phyloP scores from a whole-genome alignment of 2,888 invertebrate species.

The Colostygia pectinataria region DNA sequence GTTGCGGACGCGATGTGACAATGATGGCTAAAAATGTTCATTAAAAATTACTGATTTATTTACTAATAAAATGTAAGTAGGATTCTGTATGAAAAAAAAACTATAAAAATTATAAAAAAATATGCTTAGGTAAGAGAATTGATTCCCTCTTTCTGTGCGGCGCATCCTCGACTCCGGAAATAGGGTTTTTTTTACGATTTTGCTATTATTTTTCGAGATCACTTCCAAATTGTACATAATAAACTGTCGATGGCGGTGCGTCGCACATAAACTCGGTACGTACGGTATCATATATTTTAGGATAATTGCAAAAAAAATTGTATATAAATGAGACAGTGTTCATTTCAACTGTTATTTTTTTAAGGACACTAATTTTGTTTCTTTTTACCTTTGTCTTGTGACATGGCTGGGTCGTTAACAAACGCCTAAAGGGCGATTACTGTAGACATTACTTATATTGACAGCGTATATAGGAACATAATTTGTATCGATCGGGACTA shows the following conservation, averaged over 20 bases:
- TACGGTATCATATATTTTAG: conserved; percentile 58
- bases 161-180: conserved; percentile 31
- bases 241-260: conserved; percentile 27
- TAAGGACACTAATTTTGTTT: conserved; percentile 61
- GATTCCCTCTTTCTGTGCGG: conserved; percentile 32
- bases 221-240: conserved; percentile 37
- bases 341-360: conserved; percentile 77
- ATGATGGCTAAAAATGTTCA: conserved; percentile 35
- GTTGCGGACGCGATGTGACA: conserved; percentile 25
- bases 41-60: conserved; percentile 39
- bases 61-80: conserved; percentile 42
- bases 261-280: conserved; percentile 44
- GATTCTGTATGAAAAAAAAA: conserved; percentile 44
- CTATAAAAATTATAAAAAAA: conserved; percentile 42
- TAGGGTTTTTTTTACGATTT: conserved; percentile 33
- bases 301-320: conserved; percentile 57
- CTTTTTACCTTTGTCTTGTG: conserved; percentile 49
- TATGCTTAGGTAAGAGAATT: conserved; percentile 39
- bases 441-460: no score
- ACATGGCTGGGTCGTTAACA: conserved; percentile 31
- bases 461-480: no score
- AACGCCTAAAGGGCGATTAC: background rate
- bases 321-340: conserved; percentile 77
- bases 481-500: no score
- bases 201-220: conserved; percentile 33